A percentile compares a stretch with the other conserved stretches of the same genome.
Evolutionary conservation across 2,797 vertebrate species (phyloP).

Genomic region (Falco naumanni): DNA sequence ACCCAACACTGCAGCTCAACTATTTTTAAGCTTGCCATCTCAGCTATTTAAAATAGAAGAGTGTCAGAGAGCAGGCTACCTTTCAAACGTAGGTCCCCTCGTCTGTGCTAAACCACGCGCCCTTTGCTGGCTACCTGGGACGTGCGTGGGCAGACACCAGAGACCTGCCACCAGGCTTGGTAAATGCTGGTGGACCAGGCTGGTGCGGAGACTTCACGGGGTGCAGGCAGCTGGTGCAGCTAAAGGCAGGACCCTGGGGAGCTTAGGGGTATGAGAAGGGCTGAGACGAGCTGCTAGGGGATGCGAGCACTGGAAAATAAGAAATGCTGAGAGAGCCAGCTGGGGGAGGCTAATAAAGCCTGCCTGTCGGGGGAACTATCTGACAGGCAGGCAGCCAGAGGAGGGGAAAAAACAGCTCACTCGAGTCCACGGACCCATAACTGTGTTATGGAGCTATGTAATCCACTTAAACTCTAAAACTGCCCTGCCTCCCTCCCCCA

Average conservation of each 20-base stretch:
- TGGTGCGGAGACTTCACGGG: not conserved
- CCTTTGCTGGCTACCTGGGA: not conserved
- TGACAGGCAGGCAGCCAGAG: conserved; percentile 68
- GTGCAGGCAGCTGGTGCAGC: conserved; percentile 6
- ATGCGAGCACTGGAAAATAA: conserved; percentile 40
- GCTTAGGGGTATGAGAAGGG: not conserved
- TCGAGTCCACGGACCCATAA: conserved; percentile 40
- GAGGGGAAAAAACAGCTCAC: conserved; percentile 55
- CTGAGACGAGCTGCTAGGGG: not conserved
- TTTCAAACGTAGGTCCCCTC: not conserved
- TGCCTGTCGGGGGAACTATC: conserved; percentile 60
- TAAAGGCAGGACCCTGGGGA: not conserved
- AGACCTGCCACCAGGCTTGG: not conserved
- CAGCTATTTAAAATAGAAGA: not conserved
- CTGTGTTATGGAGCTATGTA: conserved; percentile 69
- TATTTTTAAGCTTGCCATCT: not conserved
- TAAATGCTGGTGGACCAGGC: not conserved
- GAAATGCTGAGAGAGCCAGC: conserved; percentile 45
- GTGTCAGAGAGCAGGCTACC: not conserved
- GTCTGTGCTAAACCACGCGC: not conserved
- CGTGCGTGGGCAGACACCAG: not conserved
- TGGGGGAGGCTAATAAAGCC: conserved; percentile 61
- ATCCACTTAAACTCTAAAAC: conserved; percentile 71
- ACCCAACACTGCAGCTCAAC: not conserved
- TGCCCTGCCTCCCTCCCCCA: conserved; percentile 49